Percentiles rank a stretch among this genome's conserved stretches.
phyloP scores from a whole-genome alignment of 2,113 vertebrate genomes.

The Apeltes quadracus region DNA sequence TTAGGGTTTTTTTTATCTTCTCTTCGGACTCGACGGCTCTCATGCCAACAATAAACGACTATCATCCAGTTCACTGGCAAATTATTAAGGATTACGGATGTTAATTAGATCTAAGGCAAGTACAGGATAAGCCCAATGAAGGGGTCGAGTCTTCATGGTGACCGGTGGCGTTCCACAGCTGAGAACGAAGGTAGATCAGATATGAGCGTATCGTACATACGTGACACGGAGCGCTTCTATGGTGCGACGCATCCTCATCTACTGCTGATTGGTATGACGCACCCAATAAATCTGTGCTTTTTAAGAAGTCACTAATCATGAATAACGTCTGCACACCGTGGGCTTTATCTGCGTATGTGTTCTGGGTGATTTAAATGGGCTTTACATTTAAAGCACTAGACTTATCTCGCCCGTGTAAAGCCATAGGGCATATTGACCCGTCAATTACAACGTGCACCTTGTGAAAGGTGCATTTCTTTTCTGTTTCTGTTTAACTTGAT shows the following conservation, averaged over 20 bases:
- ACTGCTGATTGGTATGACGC: conserved; percentile 22
- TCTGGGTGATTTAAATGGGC: conserved; percentile 33
- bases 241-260: conserved; percentile 13
- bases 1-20: conserved; percentile 51
- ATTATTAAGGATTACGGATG: conserved; percentile 71
- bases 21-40: conserved; percentile 52
- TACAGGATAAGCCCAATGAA: conserved; percentile 55
- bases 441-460: conserved; percentile 14
- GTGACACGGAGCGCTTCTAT: neutral
- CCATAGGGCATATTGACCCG: neutral
- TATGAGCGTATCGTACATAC: conserved; percentile 11
- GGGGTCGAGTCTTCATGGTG: conserved; percentile 40
- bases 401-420: conserved; percentile 31
- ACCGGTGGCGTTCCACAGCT: conserved; percentile 21
- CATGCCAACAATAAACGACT: conserved; percentile 55
- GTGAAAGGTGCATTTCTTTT: conserved; percentile 1
- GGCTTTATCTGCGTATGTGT: conserved; percentile 23
- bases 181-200: conserved; percentile 26
- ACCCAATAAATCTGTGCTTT: conserved; percentile 37
- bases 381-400: conserved; percentile 43
- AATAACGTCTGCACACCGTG: conserved; percentile 45
- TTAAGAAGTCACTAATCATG: conserved; percentile 22
- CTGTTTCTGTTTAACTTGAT: conserved; percentile 27
- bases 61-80: conserved; percentile 64
- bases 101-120: conserved; percentile 63